Evolutionary conservation across 1,140 invertebrate species (phyloP), one percentile per base, ranked within the genome.

Genomic region (Homalodisca vitripennis): DNA sequence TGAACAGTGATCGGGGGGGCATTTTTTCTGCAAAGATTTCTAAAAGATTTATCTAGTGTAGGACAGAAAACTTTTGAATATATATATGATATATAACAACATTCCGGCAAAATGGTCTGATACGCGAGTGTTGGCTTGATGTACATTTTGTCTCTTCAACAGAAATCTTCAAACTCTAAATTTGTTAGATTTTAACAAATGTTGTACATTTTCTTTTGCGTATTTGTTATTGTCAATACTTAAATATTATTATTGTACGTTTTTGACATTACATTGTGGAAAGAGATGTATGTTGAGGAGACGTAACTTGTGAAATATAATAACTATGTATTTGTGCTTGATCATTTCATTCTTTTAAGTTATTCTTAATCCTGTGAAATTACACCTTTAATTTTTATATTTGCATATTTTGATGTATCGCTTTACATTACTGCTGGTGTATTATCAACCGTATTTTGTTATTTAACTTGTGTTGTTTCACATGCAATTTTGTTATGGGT

Each of bases 241-340:
- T 46, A 46, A 66, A 46, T n/a, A 66, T 60, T 60, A 29, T 60
- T 60, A 60, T 60, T 47, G 32, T 66, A 46, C 47, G 41, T 46
- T 66, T 66, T 66, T 47, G 30, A 64, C 41, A 14, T 66, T 26
- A 32, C 3, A n/a, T n/a, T n/a, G n/a, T n/a, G n/a, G n/a, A n/a
- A n/a, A 46, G 27, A 47, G 41, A 47, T 66, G 63, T 66, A 66
- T 46, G 63, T 66, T 66, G 63, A 66, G 63, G 63, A 66, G 63
- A 66, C n/a, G n/a, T n/a, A n/a, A n/a, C 63, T 34, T 66, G 63
- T 66, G 63, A 66, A 66, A 66, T 66, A 66, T 66, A 66, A 66
- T 66, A 46, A 66, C 63, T 66, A 66, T 66, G 34, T 66, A 66
- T 66, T n/a, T 66, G 63, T 66, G 63, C 63, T 66, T 66, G 63